Percentiles rank a stretch among this genome's conserved stretches.
These are phyloP conservation scores for Drosophila fungiperda DNA, from an alignment of 2,888 invertebrate genomes.

Conservation along the genomic window DNA sequence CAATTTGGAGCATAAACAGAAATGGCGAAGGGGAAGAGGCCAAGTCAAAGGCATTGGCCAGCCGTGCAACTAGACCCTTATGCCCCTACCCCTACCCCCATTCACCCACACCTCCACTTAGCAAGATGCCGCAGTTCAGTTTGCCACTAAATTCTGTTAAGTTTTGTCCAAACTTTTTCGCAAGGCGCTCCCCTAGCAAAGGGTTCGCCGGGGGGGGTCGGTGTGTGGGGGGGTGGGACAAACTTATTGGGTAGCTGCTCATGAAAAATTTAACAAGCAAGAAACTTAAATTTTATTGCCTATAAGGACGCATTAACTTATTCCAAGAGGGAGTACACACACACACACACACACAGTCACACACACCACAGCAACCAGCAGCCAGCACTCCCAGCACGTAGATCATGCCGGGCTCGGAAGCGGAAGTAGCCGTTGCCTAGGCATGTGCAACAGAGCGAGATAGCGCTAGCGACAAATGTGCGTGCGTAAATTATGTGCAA, in stretches of 20 bases:
- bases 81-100: background rate
- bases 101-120: background rate
- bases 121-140: conserved; percentile 43
- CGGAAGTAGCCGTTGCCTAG: conserved; percentile 29
- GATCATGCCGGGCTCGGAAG: conserved; percentile 12
- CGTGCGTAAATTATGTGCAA: conserved; percentile 71
- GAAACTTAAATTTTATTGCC: conserved; percentile 82
- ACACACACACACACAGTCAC: background rate
- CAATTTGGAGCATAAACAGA: conserved; percentile 37
- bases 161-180: conserved; percentile 71
- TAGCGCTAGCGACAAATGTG: conserved; percentile 70
- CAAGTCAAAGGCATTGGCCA: conserved; percentile 42
- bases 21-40: background rate
- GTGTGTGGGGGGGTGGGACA: background rate
- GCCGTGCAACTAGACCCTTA: conserved; percentile 32
- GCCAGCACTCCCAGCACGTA: background rate
- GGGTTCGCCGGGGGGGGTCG: background rate
- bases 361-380: background rate
- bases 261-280: conserved; percentile 73
- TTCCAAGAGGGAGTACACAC: conserved; percentile 32
- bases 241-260: conserved; percentile 58
- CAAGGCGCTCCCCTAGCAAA: background rate
- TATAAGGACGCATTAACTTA: conserved; percentile 81
- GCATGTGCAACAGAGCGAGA: conserved; percentile 41
- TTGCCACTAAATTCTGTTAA: conserved; percentile 74